Base-by-base conservation (phyloP, 2,113 vertebrate species). In the Bos javanicus region DNA sequence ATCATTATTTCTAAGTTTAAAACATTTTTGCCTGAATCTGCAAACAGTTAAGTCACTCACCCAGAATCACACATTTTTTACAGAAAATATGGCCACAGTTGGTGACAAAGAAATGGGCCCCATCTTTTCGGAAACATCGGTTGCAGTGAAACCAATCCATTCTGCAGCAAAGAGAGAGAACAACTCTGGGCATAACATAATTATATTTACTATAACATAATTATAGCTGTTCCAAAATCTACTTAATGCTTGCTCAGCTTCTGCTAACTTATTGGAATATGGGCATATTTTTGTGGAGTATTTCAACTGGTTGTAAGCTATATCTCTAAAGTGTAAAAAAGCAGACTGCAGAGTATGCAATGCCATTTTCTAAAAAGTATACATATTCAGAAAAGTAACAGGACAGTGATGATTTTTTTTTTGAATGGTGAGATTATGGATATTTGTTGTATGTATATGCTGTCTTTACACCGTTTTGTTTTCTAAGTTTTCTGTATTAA, bases 141-240 rank as follows among this genome's bases (percentile, higher is more conserved):
- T 99, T 99, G 97, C 99, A 99, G 86, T 99, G 99, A 98, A 99
- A 99, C 99, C 99, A 99, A 90, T 99, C 99, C 99, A 99, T 99
- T 85, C 94, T 98, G 87, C 46, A 97, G 30, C 43, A 97, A 25
- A 95, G 4, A 87, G 81, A 82, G 56, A 87, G 28, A 80, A 83
- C 48, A 88, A 95, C 23, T 4, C 82, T 16, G 12, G 57, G 2
- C 26, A 90, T 74, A 71, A 80, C 19, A 30, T 39, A 71, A 39
- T 23, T 71, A 71, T 39, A 71, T 23, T 39, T 74, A 39, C n/a
- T 39, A 23, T 23, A 74, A 39, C 67, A 74, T 78, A 91, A 92
- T 84, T 62, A 93, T 0, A 90, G 67, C 21, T 89, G 19, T 84
- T 95, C 74, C 28, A 94, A 94, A 95, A 87, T 43, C 54, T 91